These are phyloP conservation scores for Thymelicus sylvestris DNA, from an alignment of 2,888 invertebrate genomes.

Conservation along the genomic window DNA sequence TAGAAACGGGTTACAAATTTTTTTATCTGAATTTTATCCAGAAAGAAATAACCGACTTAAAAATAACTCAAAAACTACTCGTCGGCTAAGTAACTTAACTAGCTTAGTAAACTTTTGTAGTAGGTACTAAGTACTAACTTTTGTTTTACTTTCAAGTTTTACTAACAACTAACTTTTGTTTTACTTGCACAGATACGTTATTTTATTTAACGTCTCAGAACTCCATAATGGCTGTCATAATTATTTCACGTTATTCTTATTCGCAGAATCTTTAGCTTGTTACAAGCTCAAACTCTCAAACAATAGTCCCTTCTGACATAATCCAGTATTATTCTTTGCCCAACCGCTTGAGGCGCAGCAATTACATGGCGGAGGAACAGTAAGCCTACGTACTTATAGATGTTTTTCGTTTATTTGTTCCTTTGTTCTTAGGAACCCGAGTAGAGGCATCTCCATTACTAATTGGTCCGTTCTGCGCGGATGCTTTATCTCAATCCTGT, in stretches of 20 bases:
- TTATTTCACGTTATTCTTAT: too few relatives aligned
- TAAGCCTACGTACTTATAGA: constrained; percentile 68
- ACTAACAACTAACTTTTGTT: too few relatives aligned
- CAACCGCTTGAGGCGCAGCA: constrained; percentile 67
- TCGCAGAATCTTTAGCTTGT: too few relatives aligned
- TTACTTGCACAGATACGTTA: too few relatives aligned
- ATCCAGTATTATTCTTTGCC: constrained; percentile 47
- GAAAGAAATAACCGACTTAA: too few relatives aligned
- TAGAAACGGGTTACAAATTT: background rate
- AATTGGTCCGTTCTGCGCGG: constrained; percentile 67
- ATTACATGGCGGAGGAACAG: constrained; percentile 70
- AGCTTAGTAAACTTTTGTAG: too few relatives aligned
- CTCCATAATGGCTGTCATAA: too few relatives aligned
- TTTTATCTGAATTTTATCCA: too few relatives aligned
- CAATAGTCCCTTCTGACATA: constrained; percentile 18
- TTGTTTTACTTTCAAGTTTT: too few relatives aligned
- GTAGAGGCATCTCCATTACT: constrained; percentile 70
- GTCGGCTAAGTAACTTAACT: too few relatives aligned
- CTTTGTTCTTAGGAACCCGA: constrained; percentile 65
- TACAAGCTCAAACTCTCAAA: background rate
- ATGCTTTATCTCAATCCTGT: constrained; percentile 55
- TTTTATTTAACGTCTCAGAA: background rate
- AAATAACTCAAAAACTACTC: too few relatives aligned
- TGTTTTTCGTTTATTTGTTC: constrained; percentile 73
- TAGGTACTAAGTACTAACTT: too few relatives aligned